Conservation (phyloP, 2,888 invertebrate genomes). For the Cantharis lateralis region DNA sequence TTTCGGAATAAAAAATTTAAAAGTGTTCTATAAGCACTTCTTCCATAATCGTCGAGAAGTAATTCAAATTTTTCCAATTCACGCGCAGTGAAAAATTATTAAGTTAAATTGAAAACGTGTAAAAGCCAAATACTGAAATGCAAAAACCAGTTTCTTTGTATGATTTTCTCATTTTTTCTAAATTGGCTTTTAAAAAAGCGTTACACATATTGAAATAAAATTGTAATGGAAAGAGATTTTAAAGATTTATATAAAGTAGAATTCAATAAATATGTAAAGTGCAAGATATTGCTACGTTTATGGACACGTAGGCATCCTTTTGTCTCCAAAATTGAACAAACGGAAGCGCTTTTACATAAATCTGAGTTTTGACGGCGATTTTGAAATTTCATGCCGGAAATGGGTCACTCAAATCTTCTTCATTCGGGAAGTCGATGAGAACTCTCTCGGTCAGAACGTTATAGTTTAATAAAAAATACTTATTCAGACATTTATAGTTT, state of each 20-base stretch:
- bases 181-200: not conserved
- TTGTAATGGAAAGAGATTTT: not conserved
- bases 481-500: not conserved
- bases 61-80: not conserved
- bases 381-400: conserved; percentile 17
- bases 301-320: conserved; percentile 17
- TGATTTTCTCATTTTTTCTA: not conserved
- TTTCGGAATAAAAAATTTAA: not conserved
- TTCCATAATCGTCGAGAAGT: not conserved
- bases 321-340: conserved; percentile 22
- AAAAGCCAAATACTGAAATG: not conserved
- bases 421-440: conserved; percentile 18
- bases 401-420: conserved; percentile 25
- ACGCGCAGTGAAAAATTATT: not conserved
- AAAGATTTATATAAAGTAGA: not conserved
- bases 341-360: conserved; percentile 25
- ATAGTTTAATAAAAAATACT: conserved; percentile 6
- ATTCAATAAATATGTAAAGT: conserved; percentile 4
- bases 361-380: conserved; percentile 18
- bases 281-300: conserved; percentile 5
- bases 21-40: not conserved
- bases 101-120: not conserved
- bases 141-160: not conserved
- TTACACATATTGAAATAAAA: not conserved
- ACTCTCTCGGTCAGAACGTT: conserved; percentile 17